A percentile compares a stretch with the other conserved stretches of the same genome.
phyloP scores from a whole-genome alignment of 2,797 vertebrate genomes.

The Streptopelia turtur region DNA sequence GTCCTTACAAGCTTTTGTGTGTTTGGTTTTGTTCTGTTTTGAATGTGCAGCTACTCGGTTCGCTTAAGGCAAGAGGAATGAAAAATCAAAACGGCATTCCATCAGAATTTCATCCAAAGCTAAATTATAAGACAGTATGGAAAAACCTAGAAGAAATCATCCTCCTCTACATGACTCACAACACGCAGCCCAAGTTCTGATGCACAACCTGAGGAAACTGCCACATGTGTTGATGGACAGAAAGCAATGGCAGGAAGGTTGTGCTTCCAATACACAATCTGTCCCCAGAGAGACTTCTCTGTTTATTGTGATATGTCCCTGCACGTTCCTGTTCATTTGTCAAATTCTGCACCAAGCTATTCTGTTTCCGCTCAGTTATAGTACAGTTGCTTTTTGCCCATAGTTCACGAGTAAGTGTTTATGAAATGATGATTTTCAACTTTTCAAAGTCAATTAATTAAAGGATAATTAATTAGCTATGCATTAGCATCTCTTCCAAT shows the following conservation, averaged over 20 bases:
- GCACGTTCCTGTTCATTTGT: background rate
- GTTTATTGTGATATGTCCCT: background rate
- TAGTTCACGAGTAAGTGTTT: background rate
- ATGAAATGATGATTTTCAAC: background rate
- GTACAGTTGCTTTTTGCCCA: background rate
- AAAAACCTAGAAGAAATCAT: background rate
- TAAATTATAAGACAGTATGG: background rate
- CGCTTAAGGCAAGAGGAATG: background rate
- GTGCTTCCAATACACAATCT: background rate
- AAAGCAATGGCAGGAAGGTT: background rate
- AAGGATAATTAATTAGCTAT: background rate
- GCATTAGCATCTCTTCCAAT: background rate
- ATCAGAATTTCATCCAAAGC: background rate
- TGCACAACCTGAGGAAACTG: background rate
- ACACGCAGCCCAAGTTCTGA: background rate
- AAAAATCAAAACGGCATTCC: background rate
- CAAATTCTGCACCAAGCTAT: background rate
- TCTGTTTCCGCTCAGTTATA: background rate
- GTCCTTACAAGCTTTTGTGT: background rate
- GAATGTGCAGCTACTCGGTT: background rate
- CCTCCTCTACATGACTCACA: rapidly evolving
- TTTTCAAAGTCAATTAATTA: background rate
- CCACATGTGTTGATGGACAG: background rate
- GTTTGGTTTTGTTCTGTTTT: background rate
- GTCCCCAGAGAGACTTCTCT: rapidly evolving